Percentiles rank a stretch among this genome's conserved stretches.
phyloP scores from a whole-genome alignment of 2,113 vertebrate genomes.

The Eubucco bourcierii region DNA sequence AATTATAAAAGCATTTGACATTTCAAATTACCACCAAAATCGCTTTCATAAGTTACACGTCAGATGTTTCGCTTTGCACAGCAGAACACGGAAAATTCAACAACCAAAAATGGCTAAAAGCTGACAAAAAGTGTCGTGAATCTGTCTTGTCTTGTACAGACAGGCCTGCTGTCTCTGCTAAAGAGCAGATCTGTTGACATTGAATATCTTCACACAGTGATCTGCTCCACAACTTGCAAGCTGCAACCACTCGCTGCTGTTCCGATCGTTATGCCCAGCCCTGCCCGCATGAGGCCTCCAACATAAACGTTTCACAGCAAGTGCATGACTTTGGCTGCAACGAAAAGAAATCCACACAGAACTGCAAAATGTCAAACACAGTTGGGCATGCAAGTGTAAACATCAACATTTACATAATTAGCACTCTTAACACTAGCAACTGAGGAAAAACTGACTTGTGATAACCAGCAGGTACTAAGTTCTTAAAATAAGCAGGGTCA shows the following conservation, averaged over 20 bases:
- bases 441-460: constrained; percentile 44
- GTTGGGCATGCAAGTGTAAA: constrained; percentile 36
- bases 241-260: constrained; percentile 83
- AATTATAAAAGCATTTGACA: constrained; percentile 2
- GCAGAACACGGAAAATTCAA: not conserved
- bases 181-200: constrained; percentile 77
- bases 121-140: not conserved
- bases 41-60: constrained; percentile 44
- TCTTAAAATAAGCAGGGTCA: constrained; percentile 49
- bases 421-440: constrained; percentile 19
- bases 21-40: not conserved
- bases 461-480: constrained; percentile 60
- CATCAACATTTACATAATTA: constrained; percentile 64
- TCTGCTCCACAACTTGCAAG: constrained; percentile 91
- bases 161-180: constrained; percentile 12
- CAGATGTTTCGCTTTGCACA: not conserved
- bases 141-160: not conserved
- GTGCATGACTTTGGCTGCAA: constrained; percentile 89
- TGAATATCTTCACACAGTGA: constrained; percentile 91
- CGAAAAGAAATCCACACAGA: constrained; percentile 34
- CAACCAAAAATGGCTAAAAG: not conserved
- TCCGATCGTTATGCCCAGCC: constrained; percentile 70
- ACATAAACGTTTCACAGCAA: constrained; percentile 86
- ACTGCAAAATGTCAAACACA: constrained; percentile 63
- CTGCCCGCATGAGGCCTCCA: constrained; percentile 85